Percentiles rank a stretch among this genome's conserved stretches.
phyloP scores from a whole-genome alignment of 1,140 invertebrate genomes.

The Idris sp. region DNA sequence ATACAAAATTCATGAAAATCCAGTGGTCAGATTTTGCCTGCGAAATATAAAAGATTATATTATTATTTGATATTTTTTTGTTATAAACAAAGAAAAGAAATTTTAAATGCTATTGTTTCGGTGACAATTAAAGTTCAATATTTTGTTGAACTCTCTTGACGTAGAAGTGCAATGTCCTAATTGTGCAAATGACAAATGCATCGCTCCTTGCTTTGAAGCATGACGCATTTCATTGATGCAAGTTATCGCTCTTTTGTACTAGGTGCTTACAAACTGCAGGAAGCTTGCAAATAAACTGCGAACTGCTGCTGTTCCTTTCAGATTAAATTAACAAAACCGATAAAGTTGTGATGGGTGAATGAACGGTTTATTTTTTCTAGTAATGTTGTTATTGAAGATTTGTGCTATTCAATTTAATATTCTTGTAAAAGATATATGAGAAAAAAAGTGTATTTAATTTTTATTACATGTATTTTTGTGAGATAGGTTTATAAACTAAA shows the following conservation, averaged over 20 bases:
- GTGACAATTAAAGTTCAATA: conserved; percentile 6
- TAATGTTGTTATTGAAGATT: too few relatives aligned
- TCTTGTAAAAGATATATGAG: too few relatives aligned
- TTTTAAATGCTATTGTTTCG: not conserved
- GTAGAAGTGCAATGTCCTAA: conserved; percentile 44
- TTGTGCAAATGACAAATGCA: conserved; percentile 31
- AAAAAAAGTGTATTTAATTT: too few relatives aligned
- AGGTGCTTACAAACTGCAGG: conserved; percentile 23
- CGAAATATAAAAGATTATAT: too few relatives aligned
- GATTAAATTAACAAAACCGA: conserved; percentile 20
- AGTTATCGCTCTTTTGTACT: conserved; percentile 31
- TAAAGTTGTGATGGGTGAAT: too few relatives aligned
- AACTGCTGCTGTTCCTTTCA: conserved; percentile 34
- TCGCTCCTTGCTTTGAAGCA: conserved; percentile 10
- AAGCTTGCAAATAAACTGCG: conserved; percentile 28
- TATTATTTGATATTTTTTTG: too few relatives aligned
- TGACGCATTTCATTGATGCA: conserved; percentile 45
- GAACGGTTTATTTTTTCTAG: too few relatives aligned
- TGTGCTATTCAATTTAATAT: too few relatives aligned
- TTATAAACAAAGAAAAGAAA: not conserved
- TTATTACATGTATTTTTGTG: too few relatives aligned
- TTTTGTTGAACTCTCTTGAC: conserved; percentile 33
- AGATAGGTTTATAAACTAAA: too few relatives aligned
- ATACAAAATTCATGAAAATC: too few relatives aligned
- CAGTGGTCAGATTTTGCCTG: too few relatives aligned